Evolutionary conservation across 2,888 invertebrate species (phyloP).

Genomic region (Drosophila engyochracea): DNA sequence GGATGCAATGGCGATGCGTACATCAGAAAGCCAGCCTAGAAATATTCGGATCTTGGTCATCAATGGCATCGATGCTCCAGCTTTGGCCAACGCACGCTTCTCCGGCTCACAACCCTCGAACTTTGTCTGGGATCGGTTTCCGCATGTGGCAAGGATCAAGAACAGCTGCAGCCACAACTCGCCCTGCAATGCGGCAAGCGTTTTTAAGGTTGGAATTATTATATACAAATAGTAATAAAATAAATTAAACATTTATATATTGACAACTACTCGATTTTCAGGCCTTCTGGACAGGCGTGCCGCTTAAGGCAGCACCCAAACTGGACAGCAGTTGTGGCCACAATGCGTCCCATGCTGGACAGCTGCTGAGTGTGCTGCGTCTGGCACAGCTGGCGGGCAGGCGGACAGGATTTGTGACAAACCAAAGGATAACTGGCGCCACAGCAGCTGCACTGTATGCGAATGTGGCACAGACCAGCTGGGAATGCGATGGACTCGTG

Average conservation of each 20-base stretch:
- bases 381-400: conserved; percentile 91
- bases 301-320: conserved; percentile 8
- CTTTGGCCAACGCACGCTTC: conserved; percentile 89
- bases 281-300: conserved; percentile 91
- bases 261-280: neutral
- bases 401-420: conserved; percentile 94
- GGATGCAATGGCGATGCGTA: conserved; percentile 87
- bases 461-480: conserved; percentile 89
- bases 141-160: conserved; percentile 92
- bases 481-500: conserved; percentile 92
- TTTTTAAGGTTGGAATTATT: conserved; percentile 84
- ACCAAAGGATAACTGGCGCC: conserved; percentile 93
- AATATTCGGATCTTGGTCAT: conserved; percentile 94
- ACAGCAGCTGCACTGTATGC: conserved; percentile 92
- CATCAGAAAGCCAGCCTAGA: conserved; percentile 84
- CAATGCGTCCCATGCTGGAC: conserved; percentile 87
- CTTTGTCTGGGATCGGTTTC: conserved; percentile 92
- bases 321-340: conserved; percentile 89
- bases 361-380: conserved; percentile 88
- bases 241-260: neutral
- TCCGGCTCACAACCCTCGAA: conserved; percentile 86
- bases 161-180: conserved; percentile 93
- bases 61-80: conserved; percentile 94
- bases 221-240: neutral
- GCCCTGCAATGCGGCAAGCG: conserved; percentile 93